These are phyloP conservation scores for Ophthalmolycus amberensis DNA, from an alignment of 2,113 vertebrate genomes.

Conservation along the genomic window DNA sequence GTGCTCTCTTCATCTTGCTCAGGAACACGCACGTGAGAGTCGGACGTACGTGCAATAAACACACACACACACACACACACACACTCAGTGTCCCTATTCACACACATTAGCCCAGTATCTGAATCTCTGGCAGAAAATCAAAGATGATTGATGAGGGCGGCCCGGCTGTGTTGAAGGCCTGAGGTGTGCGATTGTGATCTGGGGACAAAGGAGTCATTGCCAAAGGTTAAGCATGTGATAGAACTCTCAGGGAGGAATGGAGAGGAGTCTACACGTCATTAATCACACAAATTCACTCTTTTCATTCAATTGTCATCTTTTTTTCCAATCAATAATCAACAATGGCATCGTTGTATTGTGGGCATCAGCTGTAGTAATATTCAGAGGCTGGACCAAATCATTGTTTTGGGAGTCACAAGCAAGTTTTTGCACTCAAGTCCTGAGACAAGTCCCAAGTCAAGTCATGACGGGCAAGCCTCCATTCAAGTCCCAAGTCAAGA, in stretches of 20 bases:
- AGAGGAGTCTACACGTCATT: constrained; percentile 56
- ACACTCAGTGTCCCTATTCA: constrained; percentile 1
- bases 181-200: constrained; percentile 73
- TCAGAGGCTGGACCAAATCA: not conserved
- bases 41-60: not conserved
- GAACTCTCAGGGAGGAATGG: constrained; percentile 44
- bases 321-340: constrained; percentile 40
- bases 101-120: constrained; percentile 47
- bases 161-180: constrained; percentile 67
- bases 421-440: not conserved
- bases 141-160: constrained; percentile 78
- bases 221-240: constrained; percentile 67
- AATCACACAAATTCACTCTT: constrained; percentile 61
- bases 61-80: constrained; percentile 37
- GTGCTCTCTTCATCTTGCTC: constrained; percentile 71
- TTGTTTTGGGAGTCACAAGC: not conserved
- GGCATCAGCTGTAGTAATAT: constrained; percentile 29
- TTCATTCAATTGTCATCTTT: constrained; percentile 44
- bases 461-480: no score
- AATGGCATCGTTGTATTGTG: constrained; percentile 5
- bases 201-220: constrained; percentile 63
- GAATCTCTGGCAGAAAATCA: constrained; percentile 80
- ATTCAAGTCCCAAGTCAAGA: not conserved
- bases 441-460: not conserved
- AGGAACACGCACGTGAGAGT: constrained; percentile 12